Conservation (phyloP, 1,140 invertebrate species). For the Cydia strobilella region DNA sequence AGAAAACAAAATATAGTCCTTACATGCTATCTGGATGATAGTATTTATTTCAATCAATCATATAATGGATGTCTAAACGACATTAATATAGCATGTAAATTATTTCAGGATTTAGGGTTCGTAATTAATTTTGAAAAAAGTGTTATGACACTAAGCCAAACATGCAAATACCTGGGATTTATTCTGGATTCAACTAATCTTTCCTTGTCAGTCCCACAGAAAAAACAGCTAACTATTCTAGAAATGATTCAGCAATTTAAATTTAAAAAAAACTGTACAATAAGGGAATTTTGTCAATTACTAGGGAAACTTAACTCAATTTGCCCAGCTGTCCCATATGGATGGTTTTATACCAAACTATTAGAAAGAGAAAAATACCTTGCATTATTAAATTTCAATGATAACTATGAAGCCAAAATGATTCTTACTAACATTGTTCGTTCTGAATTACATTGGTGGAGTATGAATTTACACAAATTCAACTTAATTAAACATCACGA, state of each 20-base stretch:
- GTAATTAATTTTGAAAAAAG: slow-evolving; percentile 34
- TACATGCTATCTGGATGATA: slow-evolving; percentile 29
- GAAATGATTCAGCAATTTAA: not conserved
- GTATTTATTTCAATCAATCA: slow-evolving; percentile 18
- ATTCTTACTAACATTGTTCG: not conserved
- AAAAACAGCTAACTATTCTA: slow-evolving; percentile 10
- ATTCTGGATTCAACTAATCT: slow-evolving; percentile 29
- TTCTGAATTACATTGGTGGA: not conserved
- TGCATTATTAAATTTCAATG: not conserved
- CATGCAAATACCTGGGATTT: slow-evolving; percentile 34
- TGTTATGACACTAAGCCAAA: slow-evolving; percentile 1
- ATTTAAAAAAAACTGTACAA: not conserved
- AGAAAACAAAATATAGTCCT: not conserved
- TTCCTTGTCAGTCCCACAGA: slow-evolving; percentile 1
- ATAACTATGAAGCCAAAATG: not conserved
- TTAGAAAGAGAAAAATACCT: slow-evolving; percentile 21
- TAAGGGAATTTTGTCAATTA: not conserved
- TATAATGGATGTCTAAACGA: slow-evolving; percentile 20
- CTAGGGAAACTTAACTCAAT: not conserved
- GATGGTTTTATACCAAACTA: slow-evolving; percentile 12
- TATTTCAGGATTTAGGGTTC: slow-evolving; percentile 33
- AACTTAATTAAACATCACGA: too few species aligned
- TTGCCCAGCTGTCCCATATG: not conserved
- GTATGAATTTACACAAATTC: too few species aligned
- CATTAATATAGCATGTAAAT: not conserved